A percentile compares a stretch with the other conserved stretches of the same genome.
Evolutionary conservation across 2,888 invertebrate genomes (phyloP).

Genomic region (Acanthosoma haemorrhoidale): DNA sequence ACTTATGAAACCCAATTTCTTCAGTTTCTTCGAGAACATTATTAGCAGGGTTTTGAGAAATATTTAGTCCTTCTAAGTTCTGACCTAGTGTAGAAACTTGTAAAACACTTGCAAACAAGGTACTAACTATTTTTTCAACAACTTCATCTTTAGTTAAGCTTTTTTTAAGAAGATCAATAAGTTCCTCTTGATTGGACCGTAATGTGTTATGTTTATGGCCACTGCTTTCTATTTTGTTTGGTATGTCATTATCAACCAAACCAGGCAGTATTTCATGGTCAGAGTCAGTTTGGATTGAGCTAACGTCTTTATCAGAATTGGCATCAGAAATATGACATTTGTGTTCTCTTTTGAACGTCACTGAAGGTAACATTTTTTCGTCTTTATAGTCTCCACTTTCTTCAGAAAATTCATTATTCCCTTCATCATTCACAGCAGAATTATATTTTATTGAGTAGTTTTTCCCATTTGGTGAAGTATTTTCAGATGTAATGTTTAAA

Average conservation of each 20-base stretch:
- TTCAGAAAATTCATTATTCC: conserved; percentile 13
- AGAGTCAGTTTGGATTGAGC: conserved; percentile 32
- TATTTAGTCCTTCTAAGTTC: neutral
- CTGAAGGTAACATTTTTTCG: neutral
- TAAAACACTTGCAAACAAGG: conserved; percentile 39
- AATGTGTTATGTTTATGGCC: neutral
- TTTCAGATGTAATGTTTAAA: neutral
- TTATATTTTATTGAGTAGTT: neutral
- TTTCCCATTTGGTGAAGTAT: neutral
- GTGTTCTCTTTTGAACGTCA: neutral
- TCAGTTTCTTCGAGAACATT: neutral
- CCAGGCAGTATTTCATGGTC: neutral
- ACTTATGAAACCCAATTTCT: no score
- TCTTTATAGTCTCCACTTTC: conserved; percentile 17
- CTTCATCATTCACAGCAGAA: neutral
- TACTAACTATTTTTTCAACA: conserved; percentile 39
- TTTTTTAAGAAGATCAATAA: conserved; percentile 39
- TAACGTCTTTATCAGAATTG: conserved; percentile 33
- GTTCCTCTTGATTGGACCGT: conserved; percentile 1
- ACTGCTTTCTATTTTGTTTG: neutral
- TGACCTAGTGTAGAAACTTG: conserved; percentile 22
- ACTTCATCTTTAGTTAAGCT: conserved; percentile 41
- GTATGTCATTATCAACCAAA: neutral
- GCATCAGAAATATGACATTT: conserved; percentile 20
- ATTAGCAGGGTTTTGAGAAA: neutral